These are phyloP conservation scores for Saccopteryx bilineata DNA, from an alignment of 2,113 vertebrate genomes.

Conservation along the genomic window DNA sequence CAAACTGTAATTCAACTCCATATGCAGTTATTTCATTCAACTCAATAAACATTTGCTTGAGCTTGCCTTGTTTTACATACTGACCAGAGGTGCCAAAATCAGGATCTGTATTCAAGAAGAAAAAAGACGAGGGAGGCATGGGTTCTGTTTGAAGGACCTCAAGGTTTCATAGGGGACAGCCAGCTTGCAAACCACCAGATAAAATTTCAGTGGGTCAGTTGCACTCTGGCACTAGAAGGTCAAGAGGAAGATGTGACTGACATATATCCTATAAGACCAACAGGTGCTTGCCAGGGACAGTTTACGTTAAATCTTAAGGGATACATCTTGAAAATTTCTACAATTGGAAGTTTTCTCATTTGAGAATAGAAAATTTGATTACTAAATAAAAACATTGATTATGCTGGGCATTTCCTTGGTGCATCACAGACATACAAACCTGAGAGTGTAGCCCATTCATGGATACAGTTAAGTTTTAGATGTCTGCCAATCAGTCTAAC, in stretches of 20 bases:
- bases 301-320: neutral
- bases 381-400: slow-evolving; percentile 22
- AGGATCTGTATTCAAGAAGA: neutral
- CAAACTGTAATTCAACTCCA: neutral
- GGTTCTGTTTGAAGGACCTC: neutral
- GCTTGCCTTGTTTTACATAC: neutral
- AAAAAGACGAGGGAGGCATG: neutral
- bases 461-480: neutral
- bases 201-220: neutral
- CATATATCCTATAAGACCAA: neutral
- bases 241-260: slow-evolving; percentile 12
- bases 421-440: neutral
- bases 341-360: neutral
- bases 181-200: neutral
- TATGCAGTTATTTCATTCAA: neutral
- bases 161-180: neutral
- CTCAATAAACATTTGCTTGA: neutral
- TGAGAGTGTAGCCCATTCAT: neutral
- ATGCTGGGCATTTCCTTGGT: neutral
- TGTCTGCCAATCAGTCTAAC: slow-evolving; percentile 23
- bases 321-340: neutral
- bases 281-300: neutral
- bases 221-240: neutral
- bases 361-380: slow-evolving; percentile 52
- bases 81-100: neutral